Conservation (phyloP, 2,113 vertebrate genomes). For the Daboia siamensis region DNA sequence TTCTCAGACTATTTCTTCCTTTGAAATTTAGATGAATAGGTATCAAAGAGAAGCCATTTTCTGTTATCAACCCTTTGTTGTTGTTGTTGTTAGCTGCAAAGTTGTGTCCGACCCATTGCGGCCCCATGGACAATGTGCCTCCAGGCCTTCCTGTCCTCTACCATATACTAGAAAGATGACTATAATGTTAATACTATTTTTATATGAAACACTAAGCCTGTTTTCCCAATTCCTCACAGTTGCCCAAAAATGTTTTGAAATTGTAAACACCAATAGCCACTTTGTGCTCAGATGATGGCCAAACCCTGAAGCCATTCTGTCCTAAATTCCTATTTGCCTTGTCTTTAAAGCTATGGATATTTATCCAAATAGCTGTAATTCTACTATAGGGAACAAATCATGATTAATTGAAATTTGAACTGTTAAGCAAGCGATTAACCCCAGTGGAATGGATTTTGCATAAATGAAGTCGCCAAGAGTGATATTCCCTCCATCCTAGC, state of each 20-base stretch:
- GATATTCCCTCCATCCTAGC: slow-evolving; percentile 9
- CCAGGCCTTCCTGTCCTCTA: no score
- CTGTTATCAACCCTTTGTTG: not conserved
- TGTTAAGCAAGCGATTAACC: not conserved
- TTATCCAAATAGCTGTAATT: slow-evolving; percentile 1
- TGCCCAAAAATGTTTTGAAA: not conserved
- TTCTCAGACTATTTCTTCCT: not conserved
- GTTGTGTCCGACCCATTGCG: no score
- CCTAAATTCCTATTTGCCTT: not conserved
- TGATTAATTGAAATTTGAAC: not conserved
- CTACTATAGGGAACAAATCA: not conserved
- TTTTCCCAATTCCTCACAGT: not conserved
- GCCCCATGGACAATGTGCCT: no score
- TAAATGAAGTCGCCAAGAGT: not conserved
- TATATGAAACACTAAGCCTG: not conserved
- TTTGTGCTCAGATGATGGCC: not conserved
- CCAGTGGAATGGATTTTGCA: not conserved
- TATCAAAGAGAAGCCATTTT: not conserved
- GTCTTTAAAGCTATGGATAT: not conserved
- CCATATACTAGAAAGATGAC: not conserved
- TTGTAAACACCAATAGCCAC: not conserved
- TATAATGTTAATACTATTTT: not conserved
- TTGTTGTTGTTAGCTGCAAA: no score
- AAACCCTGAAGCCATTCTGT: not conserved
- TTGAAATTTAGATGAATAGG: not conserved